Base-by-base conservation (phyloP, 2,113 vertebrate species). In the Vulpes lagopus region DNA sequence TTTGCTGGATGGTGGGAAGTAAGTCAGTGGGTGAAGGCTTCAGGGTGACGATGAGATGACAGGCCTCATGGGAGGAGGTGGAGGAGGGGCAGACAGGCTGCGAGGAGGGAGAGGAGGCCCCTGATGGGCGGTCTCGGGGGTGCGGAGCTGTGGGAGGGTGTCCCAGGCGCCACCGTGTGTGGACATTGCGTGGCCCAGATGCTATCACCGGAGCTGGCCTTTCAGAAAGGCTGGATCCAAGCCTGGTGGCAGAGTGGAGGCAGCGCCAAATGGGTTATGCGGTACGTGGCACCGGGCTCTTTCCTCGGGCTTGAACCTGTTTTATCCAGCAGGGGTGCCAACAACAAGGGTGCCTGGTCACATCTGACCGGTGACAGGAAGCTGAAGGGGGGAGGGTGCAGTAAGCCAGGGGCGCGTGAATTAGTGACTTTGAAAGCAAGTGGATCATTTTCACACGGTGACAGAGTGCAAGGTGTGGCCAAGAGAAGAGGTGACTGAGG, bases 241-340 rank as follows among this genome's bases (percentile, higher is more conserved):
- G 12, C 12, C 15, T 35, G 20, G 14, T 0, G 7, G 43, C 9
- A 12, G 59, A 35, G 23, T 81, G 0, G 0, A 27, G 38, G 59
- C 35, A 3, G 30, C 1, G 4, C 62, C 20, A 2, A 25, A 1
- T 27, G 69, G 82, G 14, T 51, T 14, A 0, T 43, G 3, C 16
- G 9, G 11, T 60, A 43, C 85, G 32, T 73, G 49, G 49, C 22
- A 78, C 65, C 8, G 10, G 55, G 17, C 82, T 85, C 19, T 30
- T 16, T 87, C n/a, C 60, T 57, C 16, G 80, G 60, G 25, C 69
- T 74, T 4, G 51, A 94, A 38, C 32, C 53, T 67, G 20, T 62
- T 67, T 71, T 67, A 10, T 38, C 25, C 62, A 27, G 5, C 17
- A 1, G 53, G 22, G 32, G 20, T 64, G 11, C 30, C 43, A 27